A percentile compares a stretch with the other conserved stretches of the same genome.
These are phyloP conservation scores for Ostrea edulis DNA, from an alignment of 1,140 invertebrate genomes.

Conservation along the genomic window DNA sequence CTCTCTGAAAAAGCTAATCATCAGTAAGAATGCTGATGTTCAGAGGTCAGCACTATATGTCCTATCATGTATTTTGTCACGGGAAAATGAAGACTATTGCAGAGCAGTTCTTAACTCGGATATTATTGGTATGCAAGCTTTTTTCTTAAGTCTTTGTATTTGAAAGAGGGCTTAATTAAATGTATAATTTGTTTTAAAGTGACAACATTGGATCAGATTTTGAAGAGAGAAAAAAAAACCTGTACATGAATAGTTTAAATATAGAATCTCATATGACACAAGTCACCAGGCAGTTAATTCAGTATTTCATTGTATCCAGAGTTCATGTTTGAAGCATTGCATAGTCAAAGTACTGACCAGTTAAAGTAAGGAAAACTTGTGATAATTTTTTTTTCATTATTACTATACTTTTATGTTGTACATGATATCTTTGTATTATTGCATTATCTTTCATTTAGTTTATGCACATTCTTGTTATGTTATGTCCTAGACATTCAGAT, in stretches of 20 bases:
- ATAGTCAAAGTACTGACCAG: slow-evolving; percentile 43
- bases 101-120: slow-evolving; percentile 52
- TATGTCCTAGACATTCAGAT: not conserved
- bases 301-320: slow-evolving; percentile 37
- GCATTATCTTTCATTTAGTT: too few relatives aligned
- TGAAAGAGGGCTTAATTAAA: too few relatives aligned
- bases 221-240: too few relatives aligned
- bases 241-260: too few relatives aligned
- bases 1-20: slow-evolving; percentile 53
- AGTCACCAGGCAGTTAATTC: not conserved
- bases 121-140: slow-evolving; percentile 45
- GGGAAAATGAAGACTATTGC: slow-evolving; percentile 33
- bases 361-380: slow-evolving; percentile 45
- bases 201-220: too few relatives aligned
- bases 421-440: too few relatives aligned
- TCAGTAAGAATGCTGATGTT: slow-evolving; percentile 48
- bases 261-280: too few relatives aligned
- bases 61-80: slow-evolving; percentile 43
- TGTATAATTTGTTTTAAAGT: too few relatives aligned
- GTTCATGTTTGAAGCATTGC: slow-evolving; percentile 54
- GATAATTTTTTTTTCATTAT: not conserved
- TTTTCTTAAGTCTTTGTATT: not conserved
- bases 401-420: not conserved
- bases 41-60: slow-evolving; percentile 49
- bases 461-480: too few relatives aligned